These are phyloP conservation scores for Chionodraco myersi DNA, from an alignment of 2,113 vertebrate species.

Conservation along the genomic window DNA sequence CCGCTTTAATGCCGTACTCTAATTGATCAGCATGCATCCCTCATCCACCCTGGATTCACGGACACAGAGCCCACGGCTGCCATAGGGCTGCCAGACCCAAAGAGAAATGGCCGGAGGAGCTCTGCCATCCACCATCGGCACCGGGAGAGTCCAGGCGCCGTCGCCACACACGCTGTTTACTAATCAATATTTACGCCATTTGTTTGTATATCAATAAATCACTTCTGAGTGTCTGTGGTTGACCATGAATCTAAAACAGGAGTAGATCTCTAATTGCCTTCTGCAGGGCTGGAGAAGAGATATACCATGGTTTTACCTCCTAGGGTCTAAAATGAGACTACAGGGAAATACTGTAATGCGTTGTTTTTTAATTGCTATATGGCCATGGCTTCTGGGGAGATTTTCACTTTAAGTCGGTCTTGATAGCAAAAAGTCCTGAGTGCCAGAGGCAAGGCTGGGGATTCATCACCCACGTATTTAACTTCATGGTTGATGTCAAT, in stretches of 20 bases:
- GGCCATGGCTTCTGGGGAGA: constrained; percentile 13
- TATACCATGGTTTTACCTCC: constrained; percentile 18
- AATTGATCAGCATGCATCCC: constrained; percentile 73
- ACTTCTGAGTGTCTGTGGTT: constrained; percentile 46
- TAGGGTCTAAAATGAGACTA: constrained; percentile 38
- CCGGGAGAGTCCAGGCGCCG: constrained; percentile 41
- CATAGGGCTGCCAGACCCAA: constrained; percentile 52
- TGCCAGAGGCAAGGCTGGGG: constrained; percentile 31
- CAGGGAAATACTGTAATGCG: constrained; percentile 23
- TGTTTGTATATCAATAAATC: constrained; percentile 59
- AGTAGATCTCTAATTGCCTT: constrained; percentile 62
- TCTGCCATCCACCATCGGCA: constrained; percentile 48
- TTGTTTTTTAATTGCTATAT: constrained; percentile 56
- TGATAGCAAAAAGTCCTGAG: constrained; percentile 13
- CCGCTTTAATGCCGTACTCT: constrained; percentile 58
- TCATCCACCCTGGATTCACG: constrained; percentile 61
- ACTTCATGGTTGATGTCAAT: constrained; percentile 9
- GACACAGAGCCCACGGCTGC: constrained; percentile 46
- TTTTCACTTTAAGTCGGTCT: constrained; percentile 19
- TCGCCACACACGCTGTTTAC: constrained; percentile 47
- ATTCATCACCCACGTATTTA: constrained; percentile 31
- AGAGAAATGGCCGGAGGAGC: constrained; percentile 60
- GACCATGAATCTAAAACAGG: constrained; percentile 62
- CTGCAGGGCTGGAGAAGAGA: constrained; percentile 35
- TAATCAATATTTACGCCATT: constrained; percentile 60